phyloP scores from a whole-genome alignment of 2,888 invertebrate genomes.

The Hypsopygia costalis region DNA sequence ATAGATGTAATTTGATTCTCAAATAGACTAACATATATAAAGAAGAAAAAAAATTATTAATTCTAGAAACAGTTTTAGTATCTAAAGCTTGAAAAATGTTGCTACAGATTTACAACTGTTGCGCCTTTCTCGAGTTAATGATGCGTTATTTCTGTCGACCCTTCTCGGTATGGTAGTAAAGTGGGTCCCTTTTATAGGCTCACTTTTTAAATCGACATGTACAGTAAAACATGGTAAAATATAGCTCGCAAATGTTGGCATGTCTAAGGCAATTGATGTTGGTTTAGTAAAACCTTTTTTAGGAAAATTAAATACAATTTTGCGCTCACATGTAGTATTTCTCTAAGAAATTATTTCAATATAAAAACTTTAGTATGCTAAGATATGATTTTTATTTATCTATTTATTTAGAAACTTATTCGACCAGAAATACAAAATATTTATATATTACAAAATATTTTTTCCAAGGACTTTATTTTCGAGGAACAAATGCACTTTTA shows the following conservation, averaged over 20 bases:
- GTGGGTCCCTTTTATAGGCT: conserved; percentile 37
- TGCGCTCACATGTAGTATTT: too few species aligned
- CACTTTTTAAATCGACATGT: conserved; percentile 30
- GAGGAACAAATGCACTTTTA: too few species aligned
- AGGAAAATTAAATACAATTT: conserved; percentile 9
- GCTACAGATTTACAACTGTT: conserved; percentile 46
- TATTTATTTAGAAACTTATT: too few species aligned
- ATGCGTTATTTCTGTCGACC: conserved; percentile 36
- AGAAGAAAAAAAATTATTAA: too few species aligned
- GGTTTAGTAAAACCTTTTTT: background rate
- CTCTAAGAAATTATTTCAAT: too few species aligned
- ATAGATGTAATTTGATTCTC: too few species aligned
- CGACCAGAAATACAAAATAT: too few species aligned
- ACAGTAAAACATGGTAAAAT: conserved; percentile 40
- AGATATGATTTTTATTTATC: too few species aligned
- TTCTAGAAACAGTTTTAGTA: conserved; percentile 28
- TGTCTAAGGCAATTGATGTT: conserved; percentile 1
- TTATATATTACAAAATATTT: too few species aligned
- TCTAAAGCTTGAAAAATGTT: conserved; percentile 25
- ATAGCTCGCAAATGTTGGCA: conserved; percentile 23
- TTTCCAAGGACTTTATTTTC: too few species aligned
- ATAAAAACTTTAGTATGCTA: too few species aligned
- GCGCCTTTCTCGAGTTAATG: conserved; percentile 35
- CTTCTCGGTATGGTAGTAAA: conserved; percentile 43
- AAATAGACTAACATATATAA: too few species aligned